Percentiles rank a stretch among this genome's conserved stretches.
phyloP scores from a whole-genome alignment of 2,113 vertebrate species.

The Eulemur rufifrons region DNA sequence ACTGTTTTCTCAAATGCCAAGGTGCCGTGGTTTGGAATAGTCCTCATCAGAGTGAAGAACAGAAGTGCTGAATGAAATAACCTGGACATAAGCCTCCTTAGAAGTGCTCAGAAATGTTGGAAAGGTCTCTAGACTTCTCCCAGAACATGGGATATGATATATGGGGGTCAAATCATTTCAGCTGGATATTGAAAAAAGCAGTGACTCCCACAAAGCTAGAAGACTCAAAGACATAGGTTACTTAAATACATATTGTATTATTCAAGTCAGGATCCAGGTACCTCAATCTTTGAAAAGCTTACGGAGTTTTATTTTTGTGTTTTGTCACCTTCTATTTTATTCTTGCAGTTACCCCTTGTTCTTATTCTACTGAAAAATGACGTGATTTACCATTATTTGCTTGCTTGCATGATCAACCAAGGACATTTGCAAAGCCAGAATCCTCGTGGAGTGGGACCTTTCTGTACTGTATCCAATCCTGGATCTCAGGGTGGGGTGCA shows the following conservation, averaged over 20 bases:
- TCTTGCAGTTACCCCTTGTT: not conserved
- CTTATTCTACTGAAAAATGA: constrained; percentile 61
- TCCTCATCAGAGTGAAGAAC: not conserved
- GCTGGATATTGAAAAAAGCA: not conserved
- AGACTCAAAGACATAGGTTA: not conserved
- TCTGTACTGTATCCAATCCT: not conserved
- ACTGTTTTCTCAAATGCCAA: not conserved
- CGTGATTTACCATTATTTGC: constrained; percentile 62
- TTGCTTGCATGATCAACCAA: constrained; percentile 69
- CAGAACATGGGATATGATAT: not conserved
- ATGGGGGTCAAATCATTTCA: not conserved
- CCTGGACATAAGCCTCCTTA: not conserved
- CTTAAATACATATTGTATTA: not conserved
- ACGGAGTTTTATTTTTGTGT: not conserved
- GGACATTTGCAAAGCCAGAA: constrained; percentile 33
- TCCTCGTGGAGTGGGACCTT: constrained; percentile 11
- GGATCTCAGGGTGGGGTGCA: not conserved
- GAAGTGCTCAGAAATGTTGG: not conserved
- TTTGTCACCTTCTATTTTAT: constrained; percentile 43
- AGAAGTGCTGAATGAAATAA: not conserved
- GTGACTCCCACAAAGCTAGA: not conserved
- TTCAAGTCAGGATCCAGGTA: not conserved
- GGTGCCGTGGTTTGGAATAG: not conserved
- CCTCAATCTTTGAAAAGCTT: not conserved
- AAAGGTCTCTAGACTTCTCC: not conserved